These are phyloP conservation scores for Petaurus breviceps DNA, from an alignment of 2,113 vertebrate genomes.

Conservation along the genomic window DNA sequence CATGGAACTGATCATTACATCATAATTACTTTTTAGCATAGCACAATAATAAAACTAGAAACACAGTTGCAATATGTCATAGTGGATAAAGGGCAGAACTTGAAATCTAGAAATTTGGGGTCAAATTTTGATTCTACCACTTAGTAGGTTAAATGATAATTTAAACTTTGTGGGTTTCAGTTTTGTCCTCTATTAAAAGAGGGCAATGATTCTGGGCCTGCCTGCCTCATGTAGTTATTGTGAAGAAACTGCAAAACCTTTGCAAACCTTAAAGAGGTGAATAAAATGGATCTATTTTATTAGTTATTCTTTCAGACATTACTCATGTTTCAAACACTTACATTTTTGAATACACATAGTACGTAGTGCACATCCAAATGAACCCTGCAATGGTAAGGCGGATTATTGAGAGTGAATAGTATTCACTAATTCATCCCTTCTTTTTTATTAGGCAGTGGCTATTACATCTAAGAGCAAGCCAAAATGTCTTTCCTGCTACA, in stretches of 20 bases:
- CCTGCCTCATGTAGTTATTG: not conserved
- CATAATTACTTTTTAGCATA: not conserved
- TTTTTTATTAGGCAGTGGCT: not conserved
- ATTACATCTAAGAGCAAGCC: not conserved
- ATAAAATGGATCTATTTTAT: not conserved
- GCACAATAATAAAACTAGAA: not conserved
- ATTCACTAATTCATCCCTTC: not conserved
- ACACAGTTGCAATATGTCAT: not conserved
- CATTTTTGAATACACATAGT: not conserved
- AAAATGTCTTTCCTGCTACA: not conserved
- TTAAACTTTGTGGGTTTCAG: not conserved
- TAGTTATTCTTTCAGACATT: not conserved
- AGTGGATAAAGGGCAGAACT: not conserved
- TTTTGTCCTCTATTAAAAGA: not conserved
- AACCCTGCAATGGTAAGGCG: not conserved
- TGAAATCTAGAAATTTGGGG: not conserved
- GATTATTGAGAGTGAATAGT: not conserved
- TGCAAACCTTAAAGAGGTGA: not conserved
- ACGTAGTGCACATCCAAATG: not conserved
- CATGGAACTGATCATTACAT: not conserved
- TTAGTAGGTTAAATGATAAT: not conserved
- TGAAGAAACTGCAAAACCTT: not conserved
- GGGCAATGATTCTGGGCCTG: not conserved
- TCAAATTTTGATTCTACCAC: not conserved
- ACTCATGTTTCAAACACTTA: not conserved